Base-by-base conservation (phyloP, 1,140 invertebrate species). In the Chironomus tepperi region DNA sequence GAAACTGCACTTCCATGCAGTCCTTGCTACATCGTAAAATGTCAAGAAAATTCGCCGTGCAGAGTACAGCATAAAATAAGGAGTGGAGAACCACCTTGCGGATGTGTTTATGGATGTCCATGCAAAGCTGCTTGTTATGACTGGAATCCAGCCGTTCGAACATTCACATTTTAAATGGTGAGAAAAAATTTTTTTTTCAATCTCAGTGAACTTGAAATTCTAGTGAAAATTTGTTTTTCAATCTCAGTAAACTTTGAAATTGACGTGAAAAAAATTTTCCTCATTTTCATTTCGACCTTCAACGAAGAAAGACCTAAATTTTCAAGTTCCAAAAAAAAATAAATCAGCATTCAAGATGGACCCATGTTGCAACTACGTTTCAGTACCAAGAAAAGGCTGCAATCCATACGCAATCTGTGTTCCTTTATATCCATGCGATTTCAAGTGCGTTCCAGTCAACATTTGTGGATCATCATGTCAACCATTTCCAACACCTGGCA, bases 351-450 rank as follows among this genome's bases (percentile, higher is more conserved):
- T 70, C 65, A 70, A 70, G 6, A 70, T 70, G 65, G 8, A 10
- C 12, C 1, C 18, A 10, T 18, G 3, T 18, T 8, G 8, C n/a
- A 70, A 19, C 16, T 19, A n/a, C 0, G 47, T 57, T 57, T 15
- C 47, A 57, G 15, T 57, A n/a, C 47, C 47, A 12, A 12, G 47
- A 57, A 57, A 15, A 57, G 12, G 12, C 24, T 57, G 47, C 65
- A 70, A 70, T 70, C 65, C 65, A 70, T 70, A 70, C 16, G 65
- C n/a, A 70, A 70, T 70, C 19, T 70, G 65, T 70, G 65, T 5
- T 70, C 16, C 65, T 18, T 16, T 70, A 10, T 70, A 70, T 70
- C 65, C 65, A 18, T 70, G 65, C 12, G 65, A 70, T 10, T 10
- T 10, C 65, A 70, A 70, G 18, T 70, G 65, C 19, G 65, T 70